Percentiles rank a stretch among this genome's conserved stretches.
Evolutionary conservation across 2,113 vertebrate species (phyloP).

Genomic region (Illadopsis cleaveri): DNA sequence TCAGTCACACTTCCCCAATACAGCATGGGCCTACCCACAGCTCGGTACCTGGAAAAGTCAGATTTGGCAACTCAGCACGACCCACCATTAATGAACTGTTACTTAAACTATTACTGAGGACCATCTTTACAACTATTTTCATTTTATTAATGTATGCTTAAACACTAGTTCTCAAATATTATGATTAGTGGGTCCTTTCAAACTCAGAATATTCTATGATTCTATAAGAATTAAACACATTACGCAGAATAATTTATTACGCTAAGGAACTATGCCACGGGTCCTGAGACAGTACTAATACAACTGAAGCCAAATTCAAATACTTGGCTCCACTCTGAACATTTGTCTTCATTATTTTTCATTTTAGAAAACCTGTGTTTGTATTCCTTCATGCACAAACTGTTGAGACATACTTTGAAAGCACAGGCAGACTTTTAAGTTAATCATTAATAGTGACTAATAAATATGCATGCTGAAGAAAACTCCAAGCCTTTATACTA

Average conservation of each 20-base stretch:
- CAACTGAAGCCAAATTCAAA: background rate
- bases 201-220: background rate
- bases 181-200: background rate
- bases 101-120: background rate
- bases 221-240: background rate
- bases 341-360: background rate
- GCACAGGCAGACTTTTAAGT: background rate
- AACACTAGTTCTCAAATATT: background rate
- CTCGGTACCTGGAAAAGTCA: accelerated
- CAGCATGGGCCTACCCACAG: background rate
- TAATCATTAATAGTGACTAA: background rate
- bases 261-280: background rate
- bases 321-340: background rate
- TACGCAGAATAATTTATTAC: background rate
- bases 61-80: background rate
- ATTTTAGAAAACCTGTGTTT: background rate
- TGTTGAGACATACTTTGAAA: background rate
- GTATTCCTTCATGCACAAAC: background rate
- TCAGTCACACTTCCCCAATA: background rate
- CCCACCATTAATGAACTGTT: background rate
- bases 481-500: background rate
- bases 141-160: background rate
- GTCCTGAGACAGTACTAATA: background rate
- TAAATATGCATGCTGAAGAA: background rate
- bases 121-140: background rate